phyloP scores from a whole-genome alignment of 2,888 invertebrate genomes.

The Brenthis daphne region DNA sequence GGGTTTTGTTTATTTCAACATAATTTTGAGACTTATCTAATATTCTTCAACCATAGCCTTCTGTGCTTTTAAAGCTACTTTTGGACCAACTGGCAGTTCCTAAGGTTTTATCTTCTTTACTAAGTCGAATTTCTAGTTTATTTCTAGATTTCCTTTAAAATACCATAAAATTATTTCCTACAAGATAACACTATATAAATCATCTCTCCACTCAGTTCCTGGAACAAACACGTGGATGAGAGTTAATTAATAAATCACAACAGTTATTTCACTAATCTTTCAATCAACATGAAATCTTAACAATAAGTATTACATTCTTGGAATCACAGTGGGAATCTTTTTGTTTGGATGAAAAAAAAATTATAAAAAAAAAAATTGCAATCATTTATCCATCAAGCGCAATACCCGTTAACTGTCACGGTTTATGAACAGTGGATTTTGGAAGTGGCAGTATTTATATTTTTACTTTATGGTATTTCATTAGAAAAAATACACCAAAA shows the following conservation, averaged over 20 bases:
- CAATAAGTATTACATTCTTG: slow-evolving; percentile 19
- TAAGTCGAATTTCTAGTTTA: no score
- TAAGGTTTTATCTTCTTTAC: no score
- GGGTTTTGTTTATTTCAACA: no score
- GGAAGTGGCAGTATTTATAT: not conserved
- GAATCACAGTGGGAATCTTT: slow-evolving; percentile 29
- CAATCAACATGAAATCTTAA: slow-evolving; percentile 18
- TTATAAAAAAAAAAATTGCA: slow-evolving; percentile 58
- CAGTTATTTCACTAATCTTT: slow-evolving; percentile 11
- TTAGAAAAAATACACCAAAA: not conserved
- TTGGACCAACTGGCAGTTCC: no score
- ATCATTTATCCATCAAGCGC: slow-evolving; percentile 75
- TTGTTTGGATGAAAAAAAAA: slow-evolving; percentile 33
- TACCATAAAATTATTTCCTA: no score
- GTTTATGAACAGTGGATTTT: slow-evolving; percentile 3
- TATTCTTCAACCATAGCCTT: no score
- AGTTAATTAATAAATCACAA: slow-evolving; percentile 10
- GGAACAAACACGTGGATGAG: no score
- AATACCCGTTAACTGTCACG: slow-evolving; percentile 70
- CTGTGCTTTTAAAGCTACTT: no score
- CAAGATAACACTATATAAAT: no score
- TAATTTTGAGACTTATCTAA: no score
- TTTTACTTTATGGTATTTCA: not conserved
- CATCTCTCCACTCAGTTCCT: no score
- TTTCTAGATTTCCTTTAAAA: no score